Conservation (phyloP, 2,797 vertebrate genomes). For the Dermochelys coriacea region DNA sequence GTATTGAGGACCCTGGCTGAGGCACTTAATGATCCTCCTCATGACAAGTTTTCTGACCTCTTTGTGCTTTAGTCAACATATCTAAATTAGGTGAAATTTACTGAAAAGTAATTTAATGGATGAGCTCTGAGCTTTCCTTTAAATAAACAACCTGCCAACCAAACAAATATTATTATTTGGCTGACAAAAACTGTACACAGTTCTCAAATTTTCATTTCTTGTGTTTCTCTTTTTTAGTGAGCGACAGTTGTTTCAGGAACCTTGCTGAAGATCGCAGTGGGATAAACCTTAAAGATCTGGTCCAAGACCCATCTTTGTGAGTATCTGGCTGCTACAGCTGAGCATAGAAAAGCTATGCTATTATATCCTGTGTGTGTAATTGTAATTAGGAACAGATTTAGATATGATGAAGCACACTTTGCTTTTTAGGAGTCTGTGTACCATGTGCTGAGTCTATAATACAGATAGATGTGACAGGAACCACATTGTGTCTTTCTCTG, state of each 20-base stretch:
- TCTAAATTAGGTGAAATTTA: background rate
- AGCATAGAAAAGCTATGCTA: slow-evolving; percentile 66
- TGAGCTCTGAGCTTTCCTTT: background rate
- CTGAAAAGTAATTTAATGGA: background rate
- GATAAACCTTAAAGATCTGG: slow-evolving; percentile 99
- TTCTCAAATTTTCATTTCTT: slow-evolving; percentile 27
- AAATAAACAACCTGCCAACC: background rate
- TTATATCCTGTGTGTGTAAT: slow-evolving; percentile 48
- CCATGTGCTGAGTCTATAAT: background rate
- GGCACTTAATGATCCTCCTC: background rate
- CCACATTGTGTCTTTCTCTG: background rate
- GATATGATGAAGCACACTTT: background rate
- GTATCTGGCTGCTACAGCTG: slow-evolving; percentile 81
- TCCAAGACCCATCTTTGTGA: slow-evolving; percentile 99
- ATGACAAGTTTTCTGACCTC: background rate
- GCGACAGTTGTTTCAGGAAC: slow-evolving; percentile 99
- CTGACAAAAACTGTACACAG: background rate
- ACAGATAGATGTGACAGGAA: background rate
- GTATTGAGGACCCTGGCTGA: background rate
- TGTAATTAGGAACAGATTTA: slow-evolving; percentile 50
- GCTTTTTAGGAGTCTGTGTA: slow-evolving; percentile 33
- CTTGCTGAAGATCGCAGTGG: slow-evolving; percentile 99
- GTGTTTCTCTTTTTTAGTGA: slow-evolving; percentile 86
- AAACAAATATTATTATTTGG: background rate
- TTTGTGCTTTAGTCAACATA: background rate